These are phyloP conservation scores for Syrmaticus mikado DNA, from an alignment of 2,113 vertebrate species.

Conservation along the genomic window DNA sequence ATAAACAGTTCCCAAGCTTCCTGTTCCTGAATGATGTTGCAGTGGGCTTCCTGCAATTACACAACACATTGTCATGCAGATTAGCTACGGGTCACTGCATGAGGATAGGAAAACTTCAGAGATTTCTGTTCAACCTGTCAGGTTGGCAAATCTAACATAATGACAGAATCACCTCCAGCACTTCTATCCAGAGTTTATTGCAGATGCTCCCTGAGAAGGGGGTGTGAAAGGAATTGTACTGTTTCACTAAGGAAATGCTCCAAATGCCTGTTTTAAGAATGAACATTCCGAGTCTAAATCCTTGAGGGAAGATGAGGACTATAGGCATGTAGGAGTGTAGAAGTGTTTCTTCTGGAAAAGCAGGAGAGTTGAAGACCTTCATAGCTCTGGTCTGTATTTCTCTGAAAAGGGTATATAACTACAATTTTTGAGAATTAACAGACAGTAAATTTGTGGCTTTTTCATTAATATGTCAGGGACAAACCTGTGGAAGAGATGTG, in stretches of 20 bases:
- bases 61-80: slow-evolving; percentile 74
- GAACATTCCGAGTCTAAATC: background rate
- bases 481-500: background rate
- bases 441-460: background rate
- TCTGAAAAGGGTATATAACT: background rate
- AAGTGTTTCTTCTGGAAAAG: background rate
- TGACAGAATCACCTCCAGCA: slow-evolving; percentile 69
- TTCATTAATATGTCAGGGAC: background rate
- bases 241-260: background rate
- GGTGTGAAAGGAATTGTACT: background rate
- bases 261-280: background rate
- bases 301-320: background rate
- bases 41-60: slow-evolving; percentile 65
- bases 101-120: slow-evolving; percentile 75
- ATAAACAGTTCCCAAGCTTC: slow-evolving; percentile 34
- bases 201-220: slow-evolving; percentile 60
- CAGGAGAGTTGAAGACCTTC: background rate
- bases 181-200: slow-evolving; percentile 64
- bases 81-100: slow-evolving; percentile 69
- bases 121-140: slow-evolving; percentile 73
- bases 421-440: background rate
- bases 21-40: slow-evolving; percentile 29
- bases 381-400: background rate
- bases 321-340: background rate
- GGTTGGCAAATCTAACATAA: slow-evolving; percentile 68